These are phyloP conservation scores for Cloeon dipterum DNA, from an alignment of 2,888 invertebrate species.

Conservation along the genomic window DNA sequence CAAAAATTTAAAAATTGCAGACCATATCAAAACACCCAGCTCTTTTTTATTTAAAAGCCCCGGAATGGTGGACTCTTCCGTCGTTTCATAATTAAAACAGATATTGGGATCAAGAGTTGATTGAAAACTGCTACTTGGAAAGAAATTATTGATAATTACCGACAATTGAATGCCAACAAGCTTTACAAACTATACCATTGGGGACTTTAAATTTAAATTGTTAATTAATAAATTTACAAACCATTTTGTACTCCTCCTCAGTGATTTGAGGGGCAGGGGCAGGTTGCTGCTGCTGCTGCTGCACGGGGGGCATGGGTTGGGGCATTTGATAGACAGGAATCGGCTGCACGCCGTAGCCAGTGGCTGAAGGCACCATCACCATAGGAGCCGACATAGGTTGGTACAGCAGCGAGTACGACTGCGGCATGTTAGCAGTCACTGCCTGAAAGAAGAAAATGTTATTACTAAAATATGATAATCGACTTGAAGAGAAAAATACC, in stretches of 20 bases:
- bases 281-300: too few species aligned
- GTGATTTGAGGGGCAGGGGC: constrained; percentile 20
- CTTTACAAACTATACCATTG: too few species aligned
- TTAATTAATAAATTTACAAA: constrained; percentile 11
- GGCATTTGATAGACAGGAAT: constrained; percentile 26
- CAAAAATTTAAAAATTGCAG: too few species aligned
- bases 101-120: too few species aligned
- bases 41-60: too few species aligned
- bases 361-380: constrained; percentile 37
- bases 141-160: too few species aligned
- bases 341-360: constrained; percentile 15
- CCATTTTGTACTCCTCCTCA: constrained; percentile 39
- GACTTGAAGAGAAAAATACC: constrained; percentile 16
- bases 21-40: too few species aligned
- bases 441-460: constrained; percentile 2
- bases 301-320: constrained; percentile 17
- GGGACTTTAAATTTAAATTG: too few species aligned
- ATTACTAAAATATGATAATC: constrained; percentile 8
- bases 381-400: constrained; percentile 25
- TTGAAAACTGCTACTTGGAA: too few species aligned
- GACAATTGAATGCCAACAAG: too few species aligned
- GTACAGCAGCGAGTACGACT: not conserved
- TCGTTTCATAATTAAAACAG: too few species aligned
- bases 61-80: too few species aligned
- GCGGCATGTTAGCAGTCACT: not conserved